Percentiles rank a stretch among this genome's conserved stretches.
phyloP scores from a whole-genome alignment of 1,140 invertebrate species.

The Aphaenogaster rudis region DNA sequence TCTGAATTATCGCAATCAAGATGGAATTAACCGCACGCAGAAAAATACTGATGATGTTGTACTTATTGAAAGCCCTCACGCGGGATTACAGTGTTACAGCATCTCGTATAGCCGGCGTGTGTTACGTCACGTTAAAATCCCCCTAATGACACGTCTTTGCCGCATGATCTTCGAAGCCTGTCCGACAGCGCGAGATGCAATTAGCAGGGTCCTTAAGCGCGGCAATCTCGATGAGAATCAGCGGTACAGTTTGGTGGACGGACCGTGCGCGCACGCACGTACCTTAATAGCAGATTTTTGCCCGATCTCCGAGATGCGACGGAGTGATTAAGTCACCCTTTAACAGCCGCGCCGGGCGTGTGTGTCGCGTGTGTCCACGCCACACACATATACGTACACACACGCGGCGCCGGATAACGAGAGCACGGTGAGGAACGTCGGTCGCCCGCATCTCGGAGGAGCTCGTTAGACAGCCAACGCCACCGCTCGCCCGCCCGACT shows the following conservation, averaged over 20 bases:
- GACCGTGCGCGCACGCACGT: slow-evolving; percentile 30
- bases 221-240: slow-evolving; percentile 51
- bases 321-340: slow-evolving; percentile 79
- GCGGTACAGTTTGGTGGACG: slow-evolving; percentile 16
- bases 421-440: slow-evolving; percentile 74
- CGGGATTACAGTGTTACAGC: slow-evolving; percentile 19
- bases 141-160: slow-evolving; percentile 28
- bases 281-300: slow-evolving; percentile 75
- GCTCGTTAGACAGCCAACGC: slow-evolving; percentile 82
- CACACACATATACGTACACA: slow-evolving; percentile 15
- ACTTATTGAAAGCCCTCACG: slow-evolving; percentile 21
- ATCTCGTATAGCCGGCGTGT: background rate
- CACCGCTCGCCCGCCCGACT: slow-evolving; percentile 79
- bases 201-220: slow-evolving; percentile 57
- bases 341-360: slow-evolving; percentile 56
- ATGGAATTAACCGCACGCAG: slow-evolving; percentile 14
- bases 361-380: background rate
- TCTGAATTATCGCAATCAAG: background rate
- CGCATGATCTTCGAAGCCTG: slow-evolving; percentile 29
- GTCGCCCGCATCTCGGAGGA: slow-evolving; percentile 76
- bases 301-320: slow-evolving; percentile 75
- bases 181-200: slow-evolving; percentile 57
- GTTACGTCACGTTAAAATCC: slow-evolving; percentile 44
- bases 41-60: slow-evolving; percentile 22
- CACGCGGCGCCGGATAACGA: slow-evolving; percentile 75